Percentiles rank a stretch among this genome's conserved stretches.
These are phyloP conservation scores for Aricia artaxerxes DNA, from an alignment of 2,888 invertebrate genomes.

Conservation along the genomic window DNA sequence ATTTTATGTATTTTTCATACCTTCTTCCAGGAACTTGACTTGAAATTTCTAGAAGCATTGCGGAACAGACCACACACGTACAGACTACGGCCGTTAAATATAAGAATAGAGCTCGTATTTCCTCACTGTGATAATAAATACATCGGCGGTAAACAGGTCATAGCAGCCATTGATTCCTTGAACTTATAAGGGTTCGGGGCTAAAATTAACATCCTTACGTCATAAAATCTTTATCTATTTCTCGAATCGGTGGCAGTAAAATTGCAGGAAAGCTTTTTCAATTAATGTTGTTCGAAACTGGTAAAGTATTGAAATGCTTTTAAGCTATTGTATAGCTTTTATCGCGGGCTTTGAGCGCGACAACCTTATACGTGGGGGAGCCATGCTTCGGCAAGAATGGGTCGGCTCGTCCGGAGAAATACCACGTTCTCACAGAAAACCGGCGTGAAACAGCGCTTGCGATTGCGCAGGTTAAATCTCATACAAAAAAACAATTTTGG, in stretches of 20 bases:
- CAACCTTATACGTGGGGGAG: too few species aligned
- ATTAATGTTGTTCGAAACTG: too few species aligned
- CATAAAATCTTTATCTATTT: background rate
- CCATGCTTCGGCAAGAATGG: too few species aligned
- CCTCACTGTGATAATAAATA: slow-evolving; percentile 69
- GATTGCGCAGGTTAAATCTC: too few species aligned
- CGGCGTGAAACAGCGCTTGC: too few species aligned
- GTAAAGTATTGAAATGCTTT: too few species aligned
- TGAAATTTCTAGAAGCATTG: background rate
- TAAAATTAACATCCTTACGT: slow-evolving; percentile 24
- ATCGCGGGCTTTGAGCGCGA: too few species aligned
- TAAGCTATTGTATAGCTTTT: too few species aligned
- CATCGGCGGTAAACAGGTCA: slow-evolving; percentile 65
- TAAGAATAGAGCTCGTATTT: slow-evolving; percentile 65
- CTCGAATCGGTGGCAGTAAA: background rate
- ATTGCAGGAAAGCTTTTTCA: background rate
- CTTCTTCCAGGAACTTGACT: background rate
- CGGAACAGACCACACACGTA: slow-evolving; percentile 67
- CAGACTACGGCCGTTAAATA: slow-evolving; percentile 73
- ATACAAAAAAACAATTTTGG: too few species aligned
- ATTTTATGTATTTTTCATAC: background rate
- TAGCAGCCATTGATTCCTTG: slow-evolving; percentile 57
- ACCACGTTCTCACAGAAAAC: too few species aligned
- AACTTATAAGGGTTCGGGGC: slow-evolving; percentile 51
- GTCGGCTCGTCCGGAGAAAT: too few species aligned